Conservation (phyloP, 2,113 vertebrate genomes). For the Hemiscyllium ocellatum region DNA sequence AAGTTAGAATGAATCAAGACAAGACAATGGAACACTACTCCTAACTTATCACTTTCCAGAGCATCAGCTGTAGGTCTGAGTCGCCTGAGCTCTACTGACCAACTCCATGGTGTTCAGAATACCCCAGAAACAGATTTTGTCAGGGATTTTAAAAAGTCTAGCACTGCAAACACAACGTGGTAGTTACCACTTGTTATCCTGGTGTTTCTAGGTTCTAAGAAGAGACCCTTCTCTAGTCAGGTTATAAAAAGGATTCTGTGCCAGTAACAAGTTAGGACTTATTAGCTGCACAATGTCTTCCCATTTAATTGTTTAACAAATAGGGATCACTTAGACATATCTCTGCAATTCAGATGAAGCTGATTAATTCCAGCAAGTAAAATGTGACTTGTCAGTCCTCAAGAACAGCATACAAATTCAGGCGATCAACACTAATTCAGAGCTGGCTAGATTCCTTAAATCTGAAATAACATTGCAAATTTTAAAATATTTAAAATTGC, state of each 20-base stretch:
- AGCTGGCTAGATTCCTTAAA: neutral
- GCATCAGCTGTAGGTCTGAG: neutral
- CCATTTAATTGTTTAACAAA: neutral
- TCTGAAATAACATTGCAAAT: neutral
- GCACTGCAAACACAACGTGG: neutral
- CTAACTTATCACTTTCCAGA: too few species aligned
- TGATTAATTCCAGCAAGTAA: neutral
- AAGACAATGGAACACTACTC: too few species aligned
- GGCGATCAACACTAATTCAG: neutral
- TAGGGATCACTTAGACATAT: neutral
- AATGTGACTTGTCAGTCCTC: constrained; percentile 18
- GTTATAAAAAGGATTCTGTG: neutral
- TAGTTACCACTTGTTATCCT: too few species aligned
- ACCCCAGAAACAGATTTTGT: neutral
- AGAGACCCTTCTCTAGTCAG: neutral
- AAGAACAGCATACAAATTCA: neutral
- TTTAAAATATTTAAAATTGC: neutral
- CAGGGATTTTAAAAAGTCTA: neutral
- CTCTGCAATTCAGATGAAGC: neutral
- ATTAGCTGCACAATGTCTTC: neutral
- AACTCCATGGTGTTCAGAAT: neutral
- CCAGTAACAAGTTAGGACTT: neutral
- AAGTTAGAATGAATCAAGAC: neutral
- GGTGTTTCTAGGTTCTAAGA: too few species aligned
- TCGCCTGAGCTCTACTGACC: neutral